Base-by-base conservation (phyloP, 2,113 vertebrate genomes). In the Rana temporaria region DNA sequence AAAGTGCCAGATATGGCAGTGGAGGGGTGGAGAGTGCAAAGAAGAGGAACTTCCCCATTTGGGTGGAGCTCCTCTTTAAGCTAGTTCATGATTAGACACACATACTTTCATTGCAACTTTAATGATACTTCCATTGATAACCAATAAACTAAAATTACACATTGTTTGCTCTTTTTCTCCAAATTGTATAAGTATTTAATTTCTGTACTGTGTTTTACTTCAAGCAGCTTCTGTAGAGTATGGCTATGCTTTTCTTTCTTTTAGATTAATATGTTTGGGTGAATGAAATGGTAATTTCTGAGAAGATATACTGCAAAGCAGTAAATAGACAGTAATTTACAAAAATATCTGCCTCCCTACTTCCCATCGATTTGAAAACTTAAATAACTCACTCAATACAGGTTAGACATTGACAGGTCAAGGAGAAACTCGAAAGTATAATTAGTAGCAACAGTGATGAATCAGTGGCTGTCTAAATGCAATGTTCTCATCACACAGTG, bases 351-450 rank as follows among this genome's bases (percentile, higher is more conserved):
- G 71, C 68, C 22, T 83, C 72, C 48, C 71, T 83, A 76, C 70
- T 76, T 76, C 2, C 8, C 16, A 77, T 4, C 80, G n/a, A 73
- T 74, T 88, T 89, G 84, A 87, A 59, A 86, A 89, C 57, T 22
- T 72, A 30, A 87, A 80, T 75, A 78, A 85, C 81, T 83, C 72
- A 74, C 53, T 75, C 72, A 83, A 59, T 68, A 74, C 72, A 76
- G 55, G 81, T 76, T 83, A 68, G 53, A 83, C 63, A 76, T 73
- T 75, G 81, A 76, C 81, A 83, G 81, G 81, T 83, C 81, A 83
- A 83, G 81, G 81, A 76, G 80, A 83, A 83, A 76, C 81, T 68
- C 20, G 19, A 38, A 68, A 30, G 71, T 76, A 76, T 83, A 76
- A 83, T 83, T 83, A 83, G 64, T 64, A 76, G 56, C 34, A 80